Evolutionary conservation across 2,113 vertebrate genomes (phyloP).

Genomic region (Gobius niger): DNA sequence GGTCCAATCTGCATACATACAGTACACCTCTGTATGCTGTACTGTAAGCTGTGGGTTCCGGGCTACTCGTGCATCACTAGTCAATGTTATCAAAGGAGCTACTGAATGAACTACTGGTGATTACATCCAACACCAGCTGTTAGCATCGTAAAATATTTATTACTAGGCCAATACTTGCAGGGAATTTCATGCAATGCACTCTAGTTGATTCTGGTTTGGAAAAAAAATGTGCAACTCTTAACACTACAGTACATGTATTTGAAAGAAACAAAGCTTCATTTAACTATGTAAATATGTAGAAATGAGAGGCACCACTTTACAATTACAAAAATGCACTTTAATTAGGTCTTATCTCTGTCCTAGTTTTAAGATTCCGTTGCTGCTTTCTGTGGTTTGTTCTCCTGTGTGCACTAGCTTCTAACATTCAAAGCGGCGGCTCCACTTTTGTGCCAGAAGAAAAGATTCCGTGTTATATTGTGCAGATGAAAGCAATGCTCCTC

Average conservation of each 20-base stretch:
- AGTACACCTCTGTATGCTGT: too few species aligned
- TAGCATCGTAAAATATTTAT: too few species aligned
- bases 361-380: slow-evolving; percentile 33
- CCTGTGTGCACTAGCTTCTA: slow-evolving; percentile 8
- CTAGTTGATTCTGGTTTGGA: too few species aligned
- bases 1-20: too few species aligned
- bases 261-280: slow-evolving; percentile 4
- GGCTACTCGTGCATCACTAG: too few species aligned
- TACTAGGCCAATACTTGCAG: too few species aligned
- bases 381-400: slow-evolving; percentile 22
- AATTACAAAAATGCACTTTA: slow-evolving; percentile 29
- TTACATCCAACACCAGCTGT: too few species aligned
- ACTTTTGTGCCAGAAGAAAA: slow-evolving; percentile 32
- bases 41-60: too few species aligned
- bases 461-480: slow-evolving; percentile 3
- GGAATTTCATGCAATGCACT: too few species aligned
- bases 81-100: too few species aligned
- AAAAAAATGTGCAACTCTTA: too few species aligned
- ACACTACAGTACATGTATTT: background rate
- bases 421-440: slow-evolving; percentile 10
- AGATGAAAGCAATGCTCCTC: slow-evolving; percentile 17
- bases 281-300: slow-evolving; percentile 14
- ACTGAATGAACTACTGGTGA: too few species aligned
- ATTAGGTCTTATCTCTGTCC: slow-evolving; percentile 40
- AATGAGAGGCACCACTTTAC: slow-evolving; percentile 15